Base-by-base conservation (phyloP, 1,140 invertebrate species). In the Andrena cerasifolii region DNA sequence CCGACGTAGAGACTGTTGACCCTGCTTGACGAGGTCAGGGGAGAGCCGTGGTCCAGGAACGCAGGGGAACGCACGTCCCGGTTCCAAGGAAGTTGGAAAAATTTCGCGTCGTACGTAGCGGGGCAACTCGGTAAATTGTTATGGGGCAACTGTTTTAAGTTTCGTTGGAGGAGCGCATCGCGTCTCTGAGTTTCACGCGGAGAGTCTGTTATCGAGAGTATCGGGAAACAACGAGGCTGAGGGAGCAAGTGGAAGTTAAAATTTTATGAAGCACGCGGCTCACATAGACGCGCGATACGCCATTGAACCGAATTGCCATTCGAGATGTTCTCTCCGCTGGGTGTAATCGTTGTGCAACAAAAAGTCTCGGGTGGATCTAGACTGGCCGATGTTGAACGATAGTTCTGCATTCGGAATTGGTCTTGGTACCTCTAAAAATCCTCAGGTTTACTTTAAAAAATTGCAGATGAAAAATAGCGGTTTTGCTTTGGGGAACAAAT, bases 41-140 rank as follows among this genome's bases (percentile, higher is more conserved):
- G 21, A 18, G 28, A 58, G 6, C 3, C 6, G 2, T 0, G n/a
- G 18, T 31, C 6, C 5, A 58, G 28, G n/a, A 31, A 58, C 26
- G 26, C 53, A 21, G 10, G 12, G 18, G 28, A 24, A 43, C 54
- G 36, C 10, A 26, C 21, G 18, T 33, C 18, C 18, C 14, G 3
- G 21, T n/a, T n/a, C n/a, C n/a, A n/a, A n/a, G 2, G 36, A 63
- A 53, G 58, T 73, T 43, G 2, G 58, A 73, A 61, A 49, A 51
- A 73, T 53, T 63, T 43, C 10, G 6, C 47, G 47, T 53, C 45
- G n/a, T 73, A 63, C 45, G 45, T 24, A 33, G 18, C 4, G 0
- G 10, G 21, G 16, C n/a, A 68, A 68, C 73, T 58, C 18, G 40
- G 63, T 47, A 58, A 75, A 75, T 75, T 67, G 73, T 58, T 65